Evolutionary conservation across 2,797 vertebrate species (phyloP).

Genomic region (Liasis olivaceus): DNA sequence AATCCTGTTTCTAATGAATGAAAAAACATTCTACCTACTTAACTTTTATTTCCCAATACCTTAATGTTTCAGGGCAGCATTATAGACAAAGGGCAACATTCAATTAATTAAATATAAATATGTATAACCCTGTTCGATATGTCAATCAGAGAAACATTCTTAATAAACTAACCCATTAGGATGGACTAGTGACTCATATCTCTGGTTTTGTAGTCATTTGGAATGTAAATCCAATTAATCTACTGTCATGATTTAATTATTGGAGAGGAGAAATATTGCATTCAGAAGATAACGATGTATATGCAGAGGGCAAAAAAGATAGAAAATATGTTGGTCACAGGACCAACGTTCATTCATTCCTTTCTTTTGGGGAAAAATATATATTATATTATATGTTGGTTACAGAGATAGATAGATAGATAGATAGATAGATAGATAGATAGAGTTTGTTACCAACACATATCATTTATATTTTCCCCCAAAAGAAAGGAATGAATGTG

Average conservation of each 20-base stretch:
- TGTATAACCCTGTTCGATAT: conserved; percentile 83
- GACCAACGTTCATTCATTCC: conserved; percentile 54
- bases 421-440: too few species aligned
- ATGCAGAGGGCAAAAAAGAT: conserved; percentile 63
- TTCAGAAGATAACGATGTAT: conserved; percentile 69
- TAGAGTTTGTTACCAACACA: too few species aligned
- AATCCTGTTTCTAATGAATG: conserved; percentile 27
- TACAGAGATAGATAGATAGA: too few species aligned
- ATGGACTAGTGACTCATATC: conserved; percentile 90
- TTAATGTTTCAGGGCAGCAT: conserved; percentile 77
- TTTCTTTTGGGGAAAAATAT: conserved; percentile 43
- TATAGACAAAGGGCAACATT: conserved; percentile 78
- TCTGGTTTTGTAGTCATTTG: conserved; percentile 82
- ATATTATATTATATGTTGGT: too few species aligned
- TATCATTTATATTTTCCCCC: too few species aligned
- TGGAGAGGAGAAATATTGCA: conserved; percentile 70
- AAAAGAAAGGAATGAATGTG: too few species aligned
- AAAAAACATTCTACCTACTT: conserved; percentile 49
- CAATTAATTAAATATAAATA: conserved; percentile 87
- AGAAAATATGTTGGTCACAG: conserved; percentile 61
- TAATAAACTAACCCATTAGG: conserved; percentile 93
- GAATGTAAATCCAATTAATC: conserved; percentile 88
- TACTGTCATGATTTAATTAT: conserved; percentile 83
- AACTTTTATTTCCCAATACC: conserved; percentile 56
- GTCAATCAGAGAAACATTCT: conserved; percentile 83